A percentile compares a stretch with the other conserved stretches of the same genome.
Conservation (phyloP, 2,888 invertebrate genomes). For the Dexiosoma caninum region DNA sequence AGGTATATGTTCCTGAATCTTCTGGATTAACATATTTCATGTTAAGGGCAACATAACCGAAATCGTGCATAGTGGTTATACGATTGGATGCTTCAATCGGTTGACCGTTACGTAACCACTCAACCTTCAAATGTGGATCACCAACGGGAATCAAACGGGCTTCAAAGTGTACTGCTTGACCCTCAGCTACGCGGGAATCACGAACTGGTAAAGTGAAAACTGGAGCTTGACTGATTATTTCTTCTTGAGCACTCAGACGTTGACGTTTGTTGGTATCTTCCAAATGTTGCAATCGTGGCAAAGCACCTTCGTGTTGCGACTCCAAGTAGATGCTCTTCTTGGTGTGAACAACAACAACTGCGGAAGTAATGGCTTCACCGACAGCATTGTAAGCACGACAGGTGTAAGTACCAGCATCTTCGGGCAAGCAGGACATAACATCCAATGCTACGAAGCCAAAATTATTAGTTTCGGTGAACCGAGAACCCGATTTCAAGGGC, state of each 20-base stretch:
- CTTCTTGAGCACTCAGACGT: conserved; percentile 86
- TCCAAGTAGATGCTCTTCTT: conserved; percentile 91
- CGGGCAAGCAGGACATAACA: conserved; percentile 95
- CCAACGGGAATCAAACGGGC: conserved; percentile 96
- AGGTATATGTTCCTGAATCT: conserved; percentile 97
- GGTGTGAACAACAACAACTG: conserved; percentile 89
- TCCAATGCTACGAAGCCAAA: conserved; percentile 98
- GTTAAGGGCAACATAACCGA: conserved; percentile 96
- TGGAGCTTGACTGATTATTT: conserved; percentile 90
- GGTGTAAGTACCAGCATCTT: conserved; percentile 97
- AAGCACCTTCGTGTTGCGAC: conserved; percentile 91
- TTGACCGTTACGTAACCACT: conserved; percentile 95
- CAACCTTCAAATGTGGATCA: conserved; percentile 93
- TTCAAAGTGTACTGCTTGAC: conserved; percentile 95
- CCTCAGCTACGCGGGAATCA: conserved; percentile 91
- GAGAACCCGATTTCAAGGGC: conserved; percentile 93
- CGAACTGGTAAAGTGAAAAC: conserved; percentile 94
- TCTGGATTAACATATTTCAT: conserved; percentile 96
- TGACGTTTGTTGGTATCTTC: conserved; percentile 89
- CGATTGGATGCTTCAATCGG: conserved; percentile 95
- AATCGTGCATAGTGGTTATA: conserved; percentile 96
- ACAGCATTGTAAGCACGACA: conserved; percentile 93
- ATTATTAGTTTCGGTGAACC: conserved; percentile 97
- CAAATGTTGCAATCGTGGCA: conserved; percentile 88
- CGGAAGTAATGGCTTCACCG: conserved; percentile 95